phyloP scores from a whole-genome alignment of 2,113 vertebrate species.

The Odontesthes bonariensis region DNA sequence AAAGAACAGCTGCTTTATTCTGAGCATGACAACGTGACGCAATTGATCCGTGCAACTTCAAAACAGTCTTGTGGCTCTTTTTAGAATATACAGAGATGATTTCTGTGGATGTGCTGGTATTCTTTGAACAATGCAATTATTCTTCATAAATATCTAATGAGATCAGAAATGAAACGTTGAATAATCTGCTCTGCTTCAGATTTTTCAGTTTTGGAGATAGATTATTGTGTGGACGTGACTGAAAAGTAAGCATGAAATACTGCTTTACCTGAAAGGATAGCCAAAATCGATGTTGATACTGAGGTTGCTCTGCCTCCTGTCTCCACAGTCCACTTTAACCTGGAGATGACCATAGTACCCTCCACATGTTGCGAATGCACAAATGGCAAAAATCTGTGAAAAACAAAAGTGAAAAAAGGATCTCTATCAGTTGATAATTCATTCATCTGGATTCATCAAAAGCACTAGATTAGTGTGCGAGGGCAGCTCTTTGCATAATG shows the following conservation, averaged over 20 bases:
- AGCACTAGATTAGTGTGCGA: neutral
- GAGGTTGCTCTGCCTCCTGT: constrained; percentile 91
- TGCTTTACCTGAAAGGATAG: constrained; percentile 95
- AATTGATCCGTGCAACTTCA: constrained; percentile 18
- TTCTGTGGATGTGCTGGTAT: neutral
- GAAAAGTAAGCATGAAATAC: neutral
- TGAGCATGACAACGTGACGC: constrained; percentile 4
- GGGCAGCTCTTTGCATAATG: constrained; percentile 41
- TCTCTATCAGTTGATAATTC: neutral
- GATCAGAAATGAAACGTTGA: neutral
- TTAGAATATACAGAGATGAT: constrained; percentile 10
- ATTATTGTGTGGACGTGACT: neutral
- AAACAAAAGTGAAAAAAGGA: constrained; percentile 11
- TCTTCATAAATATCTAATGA: neutral
- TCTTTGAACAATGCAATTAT: no score
- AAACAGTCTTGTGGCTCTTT: neutral
- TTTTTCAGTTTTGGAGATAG: neutral
- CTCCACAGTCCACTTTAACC: constrained; percentile 96
- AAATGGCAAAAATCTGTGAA: constrained; percentile 97
- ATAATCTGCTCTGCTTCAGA: neutral
- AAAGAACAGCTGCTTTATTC: constrained; percentile 6
- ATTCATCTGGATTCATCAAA: neutral
- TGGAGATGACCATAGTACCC: constrained; percentile 95
- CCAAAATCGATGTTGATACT: constrained; percentile 91
- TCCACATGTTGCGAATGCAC: constrained; percentile 99